Evolutionary conservation across 2,113 vertebrate species (phyloP).

Genomic region (Aegypius monachus): DNA sequence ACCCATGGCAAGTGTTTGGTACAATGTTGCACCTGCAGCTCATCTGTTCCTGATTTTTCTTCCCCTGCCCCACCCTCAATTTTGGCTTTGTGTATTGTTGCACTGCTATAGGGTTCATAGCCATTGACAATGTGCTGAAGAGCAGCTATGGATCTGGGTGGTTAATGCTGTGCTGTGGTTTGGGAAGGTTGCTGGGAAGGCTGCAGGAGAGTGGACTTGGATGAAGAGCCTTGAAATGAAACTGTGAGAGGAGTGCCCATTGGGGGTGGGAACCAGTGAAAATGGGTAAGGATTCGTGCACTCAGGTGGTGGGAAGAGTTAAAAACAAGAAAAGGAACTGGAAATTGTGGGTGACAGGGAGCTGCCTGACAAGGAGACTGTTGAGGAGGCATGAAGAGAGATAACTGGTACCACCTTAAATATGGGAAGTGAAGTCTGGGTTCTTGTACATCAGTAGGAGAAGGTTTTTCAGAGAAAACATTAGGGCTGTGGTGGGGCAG

Average conservation of each 20-base stretch:
- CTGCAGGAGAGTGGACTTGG: not conserved
- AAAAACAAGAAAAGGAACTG: not conserved
- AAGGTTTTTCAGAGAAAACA: not conserved
- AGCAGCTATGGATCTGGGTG: not conserved
- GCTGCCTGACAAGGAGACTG: not conserved
- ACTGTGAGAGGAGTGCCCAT: not conserved
- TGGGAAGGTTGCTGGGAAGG: not conserved
- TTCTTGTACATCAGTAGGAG: not conserved
- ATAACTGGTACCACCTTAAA: not conserved
- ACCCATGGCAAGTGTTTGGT: not conserved
- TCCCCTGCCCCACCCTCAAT: rapidly evolving
- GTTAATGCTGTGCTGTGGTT: not conserved
- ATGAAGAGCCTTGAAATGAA: not conserved
- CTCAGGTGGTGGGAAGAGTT: not conserved
- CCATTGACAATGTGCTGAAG: not conserved
- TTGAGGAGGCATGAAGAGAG: not conserved
- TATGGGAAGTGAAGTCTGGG: not conserved
- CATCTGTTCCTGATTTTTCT: not conserved
- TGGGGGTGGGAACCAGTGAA: not conserved
- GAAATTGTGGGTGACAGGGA: not conserved
- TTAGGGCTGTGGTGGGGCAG: not conserved
- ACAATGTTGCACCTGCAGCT: not conserved
- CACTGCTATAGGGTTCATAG: not conserved
- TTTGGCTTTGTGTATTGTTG: not conserved
- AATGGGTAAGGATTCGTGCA: not conserved